These are phyloP conservation scores for Xenus cinereus DNA, from an alignment of 2,113 vertebrate genomes.

Conservation along the genomic window DNA sequence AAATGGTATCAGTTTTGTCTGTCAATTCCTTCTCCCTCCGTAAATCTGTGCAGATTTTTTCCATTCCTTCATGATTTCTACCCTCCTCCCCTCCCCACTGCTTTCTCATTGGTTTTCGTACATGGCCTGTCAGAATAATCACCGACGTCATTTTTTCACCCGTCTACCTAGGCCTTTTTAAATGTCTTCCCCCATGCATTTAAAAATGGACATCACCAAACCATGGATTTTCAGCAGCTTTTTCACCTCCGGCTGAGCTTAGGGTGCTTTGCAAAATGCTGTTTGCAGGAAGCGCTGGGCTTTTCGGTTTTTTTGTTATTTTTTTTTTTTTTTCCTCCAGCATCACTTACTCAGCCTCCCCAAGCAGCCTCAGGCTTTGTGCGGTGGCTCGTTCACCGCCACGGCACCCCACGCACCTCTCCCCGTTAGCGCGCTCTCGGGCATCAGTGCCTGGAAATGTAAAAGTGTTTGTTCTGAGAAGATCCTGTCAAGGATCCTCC, in stretches of 20 bases:
- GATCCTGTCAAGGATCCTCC: not conserved
- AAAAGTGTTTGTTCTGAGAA: not conserved
- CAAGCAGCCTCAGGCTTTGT: not conserved
- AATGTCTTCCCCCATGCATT: not conserved
- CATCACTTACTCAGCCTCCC: not conserved
- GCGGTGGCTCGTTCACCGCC: rapidly evolving
- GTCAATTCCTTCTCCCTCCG: not conserved
- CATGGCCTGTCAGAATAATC: not conserved
- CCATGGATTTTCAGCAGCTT: not conserved
- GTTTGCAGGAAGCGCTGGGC: rapidly evolving
- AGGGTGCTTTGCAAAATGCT: not conserved
- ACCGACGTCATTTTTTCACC: not conserved
- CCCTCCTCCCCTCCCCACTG: not conserved
- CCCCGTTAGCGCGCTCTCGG: rapidly evolving
- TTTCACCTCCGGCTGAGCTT: not conserved
- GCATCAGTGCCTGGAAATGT: not conserved
- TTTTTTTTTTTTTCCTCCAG: not conserved
- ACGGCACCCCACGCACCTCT: not conserved
- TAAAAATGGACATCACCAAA: not conserved
- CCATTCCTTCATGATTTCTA: not conserved
- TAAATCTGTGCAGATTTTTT: not conserved
- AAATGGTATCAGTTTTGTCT: not conserved
- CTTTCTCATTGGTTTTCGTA: not conserved
- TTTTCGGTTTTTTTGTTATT: not conserved
- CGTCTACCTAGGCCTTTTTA: not conserved